phyloP scores from a whole-genome alignment of 2,113 vertebrate genomes.

The Chamaea fasciata region DNA sequence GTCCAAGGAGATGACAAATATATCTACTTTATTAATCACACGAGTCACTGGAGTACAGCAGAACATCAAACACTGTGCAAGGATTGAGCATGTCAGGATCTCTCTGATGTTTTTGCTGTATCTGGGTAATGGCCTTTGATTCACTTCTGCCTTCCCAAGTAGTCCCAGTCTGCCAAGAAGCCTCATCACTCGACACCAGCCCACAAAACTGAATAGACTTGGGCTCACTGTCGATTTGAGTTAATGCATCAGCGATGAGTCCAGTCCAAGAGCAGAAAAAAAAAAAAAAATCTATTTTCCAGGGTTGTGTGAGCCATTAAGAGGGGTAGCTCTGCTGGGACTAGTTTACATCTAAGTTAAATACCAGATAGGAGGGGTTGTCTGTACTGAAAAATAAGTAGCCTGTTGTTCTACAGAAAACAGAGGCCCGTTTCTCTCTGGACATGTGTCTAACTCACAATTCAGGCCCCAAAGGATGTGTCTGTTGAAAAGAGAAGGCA shows the following conservation, averaged over 20 bases:
- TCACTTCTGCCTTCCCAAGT: conserved; percentile 48
- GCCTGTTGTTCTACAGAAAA: conserved; percentile 66
- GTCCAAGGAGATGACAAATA: conserved; percentile 57
- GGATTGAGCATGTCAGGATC: not conserved
- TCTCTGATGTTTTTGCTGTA: not conserved
- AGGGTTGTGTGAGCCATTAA: conserved; percentile 58
- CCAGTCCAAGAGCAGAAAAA: not conserved
- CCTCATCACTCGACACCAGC: conserved; percentile 37
- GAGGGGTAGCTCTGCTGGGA: conserved; percentile 60
- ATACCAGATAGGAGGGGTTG: conserved; percentile 61
- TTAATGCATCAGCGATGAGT: conserved; percentile 34
- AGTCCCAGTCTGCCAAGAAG: conserved; percentile 52
- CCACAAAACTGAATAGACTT: not conserved
- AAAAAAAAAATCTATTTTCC: conserved; percentile 6
- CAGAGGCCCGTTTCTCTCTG: conserved; percentile 65
- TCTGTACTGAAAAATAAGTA: conserved; percentile 58
- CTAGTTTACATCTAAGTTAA: conserved; percentile 57
- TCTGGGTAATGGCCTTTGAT: conserved; percentile 19
- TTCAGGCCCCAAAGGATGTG: conserved; percentile 36
- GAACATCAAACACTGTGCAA: conserved; percentile 25
- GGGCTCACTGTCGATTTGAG: conserved; percentile 43
- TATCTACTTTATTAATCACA: conserved; percentile 24
- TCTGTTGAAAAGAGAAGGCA: conserved; percentile 63
- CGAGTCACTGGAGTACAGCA: conserved; percentile 14
- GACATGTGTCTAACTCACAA: conserved; percentile 57